Conservation (phyloP, 2,888 invertebrate genomes). For the Torymus aiolomorphi region DNA sequence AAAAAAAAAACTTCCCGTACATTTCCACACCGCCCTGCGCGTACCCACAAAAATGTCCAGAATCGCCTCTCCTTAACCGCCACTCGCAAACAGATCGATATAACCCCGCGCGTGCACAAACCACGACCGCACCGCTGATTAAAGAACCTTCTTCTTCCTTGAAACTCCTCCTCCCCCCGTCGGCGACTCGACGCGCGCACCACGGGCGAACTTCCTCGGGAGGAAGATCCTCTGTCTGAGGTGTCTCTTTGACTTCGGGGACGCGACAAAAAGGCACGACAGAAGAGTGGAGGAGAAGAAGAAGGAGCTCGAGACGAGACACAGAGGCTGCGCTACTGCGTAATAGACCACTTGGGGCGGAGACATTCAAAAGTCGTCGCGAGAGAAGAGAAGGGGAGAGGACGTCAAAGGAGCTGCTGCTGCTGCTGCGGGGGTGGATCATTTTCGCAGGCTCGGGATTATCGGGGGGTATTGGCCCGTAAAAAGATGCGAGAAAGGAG, state of each 20-base stretch:
- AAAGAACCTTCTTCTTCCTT: slow-evolving; percentile 1
- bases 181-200: not conserved
- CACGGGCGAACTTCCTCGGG: slow-evolving; percentile 2
- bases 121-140: slow-evolving; percentile 18
- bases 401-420: not conserved
- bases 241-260: slow-evolving; percentile 41
- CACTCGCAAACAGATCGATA: not conserved
- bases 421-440: not conserved
- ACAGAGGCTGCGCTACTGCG: slow-evolving; percentile 55
- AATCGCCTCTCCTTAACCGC: no score
- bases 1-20: no score
- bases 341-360: slow-evolving; percentile 67
- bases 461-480: not conserved
- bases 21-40: no score
- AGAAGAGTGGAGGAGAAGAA: slow-evolving; percentile 27
- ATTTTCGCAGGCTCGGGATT: not conserved
- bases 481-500: not conserved
- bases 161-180: not conserved
- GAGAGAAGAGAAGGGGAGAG: not conserved
- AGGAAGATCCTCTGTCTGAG: slow-evolving; percentile 50
- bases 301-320: slow-evolving; percentile 34
- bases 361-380: slow-evolving; percentile 63
- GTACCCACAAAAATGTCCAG: no score
- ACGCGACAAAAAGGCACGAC: slow-evolving; percentile 50
- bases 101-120: not conserved